Conservation (phyloP, 2,113 vertebrate species). For the Semicossyphus pulcher region DNA sequence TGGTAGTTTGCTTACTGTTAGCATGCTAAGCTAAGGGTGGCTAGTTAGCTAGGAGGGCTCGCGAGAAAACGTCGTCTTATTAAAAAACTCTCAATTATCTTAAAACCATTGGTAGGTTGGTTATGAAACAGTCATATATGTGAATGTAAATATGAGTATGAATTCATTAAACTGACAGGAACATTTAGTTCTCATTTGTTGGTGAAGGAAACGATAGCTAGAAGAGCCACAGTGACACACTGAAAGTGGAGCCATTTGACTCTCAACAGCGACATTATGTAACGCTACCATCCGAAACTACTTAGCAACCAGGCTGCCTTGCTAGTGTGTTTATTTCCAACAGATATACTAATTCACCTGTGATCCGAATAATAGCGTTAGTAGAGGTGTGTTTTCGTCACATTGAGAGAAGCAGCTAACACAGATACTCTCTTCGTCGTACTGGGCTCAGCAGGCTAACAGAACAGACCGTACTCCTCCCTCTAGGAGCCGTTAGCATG, state of each 20-base stretch:
- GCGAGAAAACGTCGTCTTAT: slow-evolving; percentile 40
- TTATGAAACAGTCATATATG: not conserved
- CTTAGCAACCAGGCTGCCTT: slow-evolving; percentile 6
- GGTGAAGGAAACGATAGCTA: slow-evolving; percentile 41
- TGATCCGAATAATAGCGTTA: fast-evolving
- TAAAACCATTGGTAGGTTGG: fast-evolving
- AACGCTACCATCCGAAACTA: slow-evolving; percentile 57
- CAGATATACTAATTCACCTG: fast-evolving
- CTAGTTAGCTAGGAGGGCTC: slow-evolving; percentile 59
- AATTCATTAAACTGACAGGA: not conserved
- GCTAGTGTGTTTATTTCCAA: not conserved
- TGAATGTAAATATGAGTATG: fast-evolving
- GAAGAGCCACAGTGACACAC: slow-evolving; percentile 43
- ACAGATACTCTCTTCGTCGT: not conserved
- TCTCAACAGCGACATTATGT: slow-evolving; percentile 75
- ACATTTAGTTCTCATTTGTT: not conserved
- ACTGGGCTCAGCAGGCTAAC: slow-evolving; percentile 48
- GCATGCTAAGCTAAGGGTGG: slow-evolving; percentile 74
- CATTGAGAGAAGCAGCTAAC: not conserved
- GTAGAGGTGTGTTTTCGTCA: not conserved
- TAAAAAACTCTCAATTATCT: not conserved
- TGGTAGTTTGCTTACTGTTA: slow-evolving; percentile 56
- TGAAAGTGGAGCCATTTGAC: slow-evolving; percentile 61
- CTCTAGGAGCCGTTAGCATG: slow-evolving; percentile 43
- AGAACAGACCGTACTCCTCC: slow-evolving; percentile 60